Evolutionary conservation across 2,888 invertebrate species (phyloP).

Genomic region (Scrobipalpa atriplicella): DNA sequence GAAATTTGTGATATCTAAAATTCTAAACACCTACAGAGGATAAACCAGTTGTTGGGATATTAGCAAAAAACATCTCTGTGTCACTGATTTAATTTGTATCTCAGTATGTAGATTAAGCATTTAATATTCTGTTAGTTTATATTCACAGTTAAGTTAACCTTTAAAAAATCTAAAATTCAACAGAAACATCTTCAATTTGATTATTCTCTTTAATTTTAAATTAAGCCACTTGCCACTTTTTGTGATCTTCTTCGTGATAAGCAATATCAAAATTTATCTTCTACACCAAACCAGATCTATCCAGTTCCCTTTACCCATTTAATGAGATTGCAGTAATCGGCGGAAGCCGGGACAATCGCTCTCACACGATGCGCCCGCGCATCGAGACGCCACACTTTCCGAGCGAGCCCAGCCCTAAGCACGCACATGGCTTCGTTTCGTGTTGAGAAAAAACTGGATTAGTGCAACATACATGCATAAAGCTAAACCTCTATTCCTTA

Average conservation of each 20-base stretch:
- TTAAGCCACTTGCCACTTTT: too few relatives aligned
- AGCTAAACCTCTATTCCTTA: not conserved
- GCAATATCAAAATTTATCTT: not conserved
- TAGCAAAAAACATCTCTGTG: too few relatives aligned
- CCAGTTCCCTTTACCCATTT: conserved; percentile 31
- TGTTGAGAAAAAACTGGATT: not conserved
- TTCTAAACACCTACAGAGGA: too few relatives aligned
- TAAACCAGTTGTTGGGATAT: too few relatives aligned
- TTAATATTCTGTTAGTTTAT: too few relatives aligned
- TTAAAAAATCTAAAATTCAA: too few relatives aligned
- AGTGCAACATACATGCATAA: not conserved
- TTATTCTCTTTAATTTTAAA: too few relatives aligned
- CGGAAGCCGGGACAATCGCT: conserved; percentile 39
- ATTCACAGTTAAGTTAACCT: too few relatives aligned
- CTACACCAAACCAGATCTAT: not conserved
- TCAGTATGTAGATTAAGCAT: too few relatives aligned
- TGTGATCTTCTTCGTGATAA: not conserved
- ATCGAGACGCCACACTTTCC: conserved; percentile 32
- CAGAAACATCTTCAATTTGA: too few relatives aligned
- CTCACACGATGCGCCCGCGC: conserved; percentile 32
- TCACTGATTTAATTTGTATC: too few relatives aligned
- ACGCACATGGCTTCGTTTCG: not conserved
- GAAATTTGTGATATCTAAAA: too few relatives aligned
- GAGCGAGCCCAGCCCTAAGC: conserved; percentile 14
- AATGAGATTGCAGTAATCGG: conserved; percentile 35